Evolutionary conservation across 2,113 vertebrate species (phyloP), one percentile per base, ranked within the genome.

Genomic region (Pachyramphus minor): DNA sequence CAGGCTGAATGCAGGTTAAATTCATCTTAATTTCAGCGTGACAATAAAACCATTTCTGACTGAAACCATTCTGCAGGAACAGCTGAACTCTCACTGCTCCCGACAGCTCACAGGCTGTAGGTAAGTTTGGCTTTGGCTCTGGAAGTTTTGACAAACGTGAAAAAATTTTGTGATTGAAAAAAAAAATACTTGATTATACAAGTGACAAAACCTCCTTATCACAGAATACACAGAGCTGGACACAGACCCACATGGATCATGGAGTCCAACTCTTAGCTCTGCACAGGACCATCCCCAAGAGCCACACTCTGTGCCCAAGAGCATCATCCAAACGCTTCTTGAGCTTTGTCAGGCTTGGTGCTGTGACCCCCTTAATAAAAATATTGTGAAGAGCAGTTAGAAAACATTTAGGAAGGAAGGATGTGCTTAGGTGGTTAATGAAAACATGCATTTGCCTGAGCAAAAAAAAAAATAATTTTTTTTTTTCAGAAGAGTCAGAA

Each of bases 111-210:
- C 93, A 39, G 21, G 5, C 50, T 13, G 4, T 9, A 27, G 6
- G 1, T 2, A n/a, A 28, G 20, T 14, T 45, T 6, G 20, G 56
- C 20, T 84, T 52, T 42, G 30, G 17, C 18, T 74, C 30, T 1
- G 2, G 73, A 69, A 69, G 8, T 50, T 14, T 17, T 0, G 1
- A n/a, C 8, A 52, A 28, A 45, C 27, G 25, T 5, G 7, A 47
- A 21, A 84, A 59, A 11, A 31, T 23, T 37, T 30, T 14, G 18
- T 14, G 33, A 63, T 0, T 33, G 10, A 19, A 64, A 50, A 60
- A 50, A 60, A 20, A 24, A 44, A 18, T 1, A 44, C 0, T 28
- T 24, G 35, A 41, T 78, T 35, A 63, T 6, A 28, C 9, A 50
- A 27, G 35, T 18, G 28, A 12, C 5, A 78, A 58, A 74, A 53